phyloP scores from a whole-genome alignment of 1,140 invertebrate genomes.

The Cydia strobilella region DNA sequence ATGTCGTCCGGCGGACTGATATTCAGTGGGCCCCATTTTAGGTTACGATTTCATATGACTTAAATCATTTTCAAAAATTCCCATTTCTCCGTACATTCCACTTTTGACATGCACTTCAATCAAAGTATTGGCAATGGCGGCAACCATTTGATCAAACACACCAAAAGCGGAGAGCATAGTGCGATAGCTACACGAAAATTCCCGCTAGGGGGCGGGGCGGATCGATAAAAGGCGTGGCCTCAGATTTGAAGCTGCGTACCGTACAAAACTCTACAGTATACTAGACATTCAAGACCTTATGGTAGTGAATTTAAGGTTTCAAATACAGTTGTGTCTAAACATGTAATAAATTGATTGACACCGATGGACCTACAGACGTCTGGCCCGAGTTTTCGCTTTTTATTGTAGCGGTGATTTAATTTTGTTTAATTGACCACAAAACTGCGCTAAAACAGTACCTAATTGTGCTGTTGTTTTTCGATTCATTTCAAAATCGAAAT shows the following conservation, averaged over 20 bases:
- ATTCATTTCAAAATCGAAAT: no score
- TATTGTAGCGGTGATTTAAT: conserved; percentile 24
- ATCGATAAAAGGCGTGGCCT: conserved; percentile 70
- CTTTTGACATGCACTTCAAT: background rate
- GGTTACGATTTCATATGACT: no score
- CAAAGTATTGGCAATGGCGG: background rate
- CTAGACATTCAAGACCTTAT: conserved; percentile 47
- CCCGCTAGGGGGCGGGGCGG: conserved; percentile 62
- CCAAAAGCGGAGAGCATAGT: background rate
- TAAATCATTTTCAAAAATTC: no score
- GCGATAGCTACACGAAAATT: background rate
- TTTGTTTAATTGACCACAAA: conserved; percentile 14
- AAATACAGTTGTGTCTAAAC: background rate
- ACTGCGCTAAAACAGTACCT: no score
- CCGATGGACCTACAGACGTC: conserved; percentile 20
- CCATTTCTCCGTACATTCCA: background rate
- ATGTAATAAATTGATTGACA: conserved; percentile 28
- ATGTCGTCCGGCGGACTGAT: no score
- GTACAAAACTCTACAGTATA: conserved; percentile 44
- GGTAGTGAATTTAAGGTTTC: background rate
- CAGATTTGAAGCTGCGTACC: conserved; percentile 65
- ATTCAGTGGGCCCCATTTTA: no score
- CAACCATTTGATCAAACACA: background rate
- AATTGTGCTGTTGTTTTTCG: no score
- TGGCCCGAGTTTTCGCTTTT: conserved; percentile 20